Evolutionary conservation across 2,888 invertebrate genomes (phyloP), one percentile per base, ranked within the genome.

Genomic region (Thereva nobilitata): DNA sequence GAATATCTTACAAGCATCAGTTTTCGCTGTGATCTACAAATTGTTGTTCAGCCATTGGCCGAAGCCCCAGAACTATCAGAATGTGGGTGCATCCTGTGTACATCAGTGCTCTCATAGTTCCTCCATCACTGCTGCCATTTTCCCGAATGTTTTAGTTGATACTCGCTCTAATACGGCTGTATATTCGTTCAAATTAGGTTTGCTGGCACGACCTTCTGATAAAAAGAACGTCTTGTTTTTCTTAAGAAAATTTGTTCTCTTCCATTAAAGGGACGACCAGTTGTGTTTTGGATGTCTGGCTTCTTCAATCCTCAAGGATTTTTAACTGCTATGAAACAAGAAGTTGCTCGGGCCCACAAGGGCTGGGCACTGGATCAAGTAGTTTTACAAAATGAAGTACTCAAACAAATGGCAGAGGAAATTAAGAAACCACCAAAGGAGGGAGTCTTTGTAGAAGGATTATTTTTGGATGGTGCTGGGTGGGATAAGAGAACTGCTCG

Each of bases 261-360:
- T 5, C 9, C 1, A 34, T 12, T 53, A 1, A 57, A 76, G 75
- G 67, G 72, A 1, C 84, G 93, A 71, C 94, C 94, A 0, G 76
- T 81, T 8, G 86, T 87, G 7, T 95, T 94, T 79, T 95, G 94
- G 94, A 93, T 95, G 92, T 92, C 93, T 4, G 95, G 95, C 5
- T 94, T 95, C 77, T 95, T 95, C 74, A 95, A 95, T 82, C 92
- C 94, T 1, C 94, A 94, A 86, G 94, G 93, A 70, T 95, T 95
- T 77, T 79, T 95, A 66, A 95, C 94, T 7, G 94, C 94, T 0
- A 94, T 95, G 93, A 86, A 90, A 72, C 95, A 95, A 79, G 94
- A 95, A 83, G 92, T 94, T 61, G 92, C 94, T 1, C 84, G 94
- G 71, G 89, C 91, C 3, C 92, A 93, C 76, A 91, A 90, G 77